phyloP scores from a whole-genome alignment of 2,797 vertebrate species.

The Myripristis jacobus region DNA sequence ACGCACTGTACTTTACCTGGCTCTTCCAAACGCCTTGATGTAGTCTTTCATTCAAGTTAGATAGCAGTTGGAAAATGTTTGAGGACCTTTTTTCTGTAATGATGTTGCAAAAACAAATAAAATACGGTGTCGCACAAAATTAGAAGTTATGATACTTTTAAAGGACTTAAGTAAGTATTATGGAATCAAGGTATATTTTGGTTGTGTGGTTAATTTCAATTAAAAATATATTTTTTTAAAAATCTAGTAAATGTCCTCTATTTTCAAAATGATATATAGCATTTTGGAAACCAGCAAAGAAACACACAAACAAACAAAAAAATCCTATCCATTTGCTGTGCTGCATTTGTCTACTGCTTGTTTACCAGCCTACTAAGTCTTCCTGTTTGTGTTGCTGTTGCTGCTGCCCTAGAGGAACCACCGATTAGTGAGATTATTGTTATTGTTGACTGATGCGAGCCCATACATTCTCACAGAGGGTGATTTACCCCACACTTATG shows the following conservation, averaged over 20 bases:
- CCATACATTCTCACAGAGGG: slow-evolving; percentile 69
- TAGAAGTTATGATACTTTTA: no score
- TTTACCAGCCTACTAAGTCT: slow-evolving; percentile 44
- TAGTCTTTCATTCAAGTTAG: slow-evolving; percentile 29
- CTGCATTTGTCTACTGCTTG: slow-evolving; percentile 1
- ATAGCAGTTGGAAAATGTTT: slow-evolving; percentile 1
- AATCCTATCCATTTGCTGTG: background rate
- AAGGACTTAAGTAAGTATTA: no score
- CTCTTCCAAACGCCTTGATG: slow-evolving; percentile 29
- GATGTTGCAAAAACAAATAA: slow-evolving; percentile 3
- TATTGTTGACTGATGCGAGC: slow-evolving; percentile 75
- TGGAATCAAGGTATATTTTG: no score
- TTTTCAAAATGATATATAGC: background rate
- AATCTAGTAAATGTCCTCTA: no score
- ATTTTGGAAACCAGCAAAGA: background rate
- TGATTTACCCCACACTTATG: slow-evolving; percentile 84
- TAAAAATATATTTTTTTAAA: no score
- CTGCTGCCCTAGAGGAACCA: slow-evolving; percentile 61
- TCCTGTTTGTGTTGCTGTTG: slow-evolving; percentile 57
- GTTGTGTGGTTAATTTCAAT: no score
- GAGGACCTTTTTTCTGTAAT: background rate
- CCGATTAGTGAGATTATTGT: slow-evolving; percentile 78
- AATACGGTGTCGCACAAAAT: background rate
- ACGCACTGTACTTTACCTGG: slow-evolving; percentile 61
- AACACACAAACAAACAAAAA: background rate